phyloP scores from a whole-genome alignment of 2,113 vertebrate genomes.

The Xenopus borealis region DNA sequence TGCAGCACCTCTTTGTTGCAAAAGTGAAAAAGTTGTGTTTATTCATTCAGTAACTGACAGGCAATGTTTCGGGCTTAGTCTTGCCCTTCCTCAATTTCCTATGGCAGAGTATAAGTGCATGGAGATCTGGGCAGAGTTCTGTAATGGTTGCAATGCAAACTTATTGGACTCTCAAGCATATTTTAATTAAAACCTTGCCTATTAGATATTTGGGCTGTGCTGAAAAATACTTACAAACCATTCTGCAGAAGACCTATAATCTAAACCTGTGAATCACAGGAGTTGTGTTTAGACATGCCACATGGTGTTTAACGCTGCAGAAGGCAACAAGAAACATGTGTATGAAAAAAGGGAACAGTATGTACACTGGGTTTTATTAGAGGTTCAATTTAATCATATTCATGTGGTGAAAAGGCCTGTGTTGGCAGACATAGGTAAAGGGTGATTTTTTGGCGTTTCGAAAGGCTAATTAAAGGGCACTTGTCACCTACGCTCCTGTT shows the following conservation, averaged over 20 bases:
- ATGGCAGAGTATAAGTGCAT: background rate
- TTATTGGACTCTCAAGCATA: background rate
- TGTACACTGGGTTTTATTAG: background rate
- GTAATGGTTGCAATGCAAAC: constrained; percentile 39
- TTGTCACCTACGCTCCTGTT: too few relatives aligned
- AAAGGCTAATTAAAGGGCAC: too few relatives aligned
- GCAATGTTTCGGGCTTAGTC: too few relatives aligned
- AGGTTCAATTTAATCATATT: too few relatives aligned
- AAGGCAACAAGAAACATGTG: constrained; percentile 12
- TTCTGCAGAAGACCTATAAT: background rate
- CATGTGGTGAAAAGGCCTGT: too few relatives aligned
- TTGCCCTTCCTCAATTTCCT: too few relatives aligned
- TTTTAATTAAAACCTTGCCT: background rate
- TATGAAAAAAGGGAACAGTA: background rate
- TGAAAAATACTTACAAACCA: background rate
- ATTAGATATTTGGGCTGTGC: background rate
- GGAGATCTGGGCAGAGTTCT: constrained; percentile 10
- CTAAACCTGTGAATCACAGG: background rate
- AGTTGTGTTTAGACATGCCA: background rate
- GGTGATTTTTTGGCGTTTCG: too few relatives aligned
- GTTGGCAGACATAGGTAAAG: too few relatives aligned
- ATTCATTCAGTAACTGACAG: too few relatives aligned
- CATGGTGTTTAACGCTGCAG: constrained; percentile 5
- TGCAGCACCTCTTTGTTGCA: too few relatives aligned
- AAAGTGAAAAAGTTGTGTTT: too few relatives aligned